phyloP scores from a whole-genome alignment of 1,140 invertebrate genomes.

The Battus philenor region DNA sequence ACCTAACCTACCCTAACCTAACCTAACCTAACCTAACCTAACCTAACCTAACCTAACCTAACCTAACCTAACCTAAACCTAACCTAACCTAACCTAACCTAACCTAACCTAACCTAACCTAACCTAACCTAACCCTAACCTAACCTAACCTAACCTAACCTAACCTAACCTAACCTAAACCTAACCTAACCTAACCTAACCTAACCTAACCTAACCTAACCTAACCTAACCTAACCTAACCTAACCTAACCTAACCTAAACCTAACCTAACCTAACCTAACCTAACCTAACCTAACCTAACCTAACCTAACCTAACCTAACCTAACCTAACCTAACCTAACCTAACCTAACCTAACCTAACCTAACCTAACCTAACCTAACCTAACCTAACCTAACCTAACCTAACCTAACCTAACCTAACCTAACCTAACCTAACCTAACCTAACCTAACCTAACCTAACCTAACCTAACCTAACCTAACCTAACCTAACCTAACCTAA shows the following conservation, averaged over 20 bases:
- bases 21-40: conserved; percentile 18
- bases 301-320: conserved; percentile 14
- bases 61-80: conserved; percentile 20
- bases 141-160: no score
- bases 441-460: no score
- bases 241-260: no score
- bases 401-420: no score
- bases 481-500: conserved; percentile 20
- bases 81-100: conserved; percentile 20
- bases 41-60: conserved; percentile 20
- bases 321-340: conserved; percentile 21
- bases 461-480: conserved; percentile 14
- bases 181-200: conserved; percentile 23
- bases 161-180: no score
- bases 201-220: conserved; percentile 22
- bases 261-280: conserved; percentile 20
- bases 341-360: no score
- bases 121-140: conserved; percentile 24
- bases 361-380: no score
- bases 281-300: conserved; percentile 21
- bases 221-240: conserved; percentile 22
- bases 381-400: no score
- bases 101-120: conserved; percentile 18
- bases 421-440: no score
- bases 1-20: no score